Base-by-base conservation (phyloP, 2,113 vertebrate genomes). In the Sakesphorus luctuosus region DNA sequence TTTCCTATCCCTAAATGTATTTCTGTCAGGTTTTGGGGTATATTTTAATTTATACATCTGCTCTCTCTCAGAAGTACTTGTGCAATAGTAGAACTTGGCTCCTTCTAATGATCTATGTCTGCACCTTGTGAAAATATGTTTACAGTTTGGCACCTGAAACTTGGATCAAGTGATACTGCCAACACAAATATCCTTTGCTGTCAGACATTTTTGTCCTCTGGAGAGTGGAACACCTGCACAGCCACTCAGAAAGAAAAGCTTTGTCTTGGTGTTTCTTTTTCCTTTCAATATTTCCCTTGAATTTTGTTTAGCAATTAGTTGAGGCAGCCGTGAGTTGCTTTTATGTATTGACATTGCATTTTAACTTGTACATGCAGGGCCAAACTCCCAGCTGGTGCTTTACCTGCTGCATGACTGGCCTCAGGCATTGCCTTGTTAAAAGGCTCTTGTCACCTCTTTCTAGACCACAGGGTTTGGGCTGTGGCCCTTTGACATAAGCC, bases 111-210 rank as follows among this genome's bases (percentile, higher is more conserved):
- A 95, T 93, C 66, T 96, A 79, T 2, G 3, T 10, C 40, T 88
- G 49, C 24, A 50, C 26, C 71, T 87, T 71, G 43, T 55, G 52
- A 81, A 95, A 92, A 89, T 75, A 58, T 2, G 10, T 61, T 96
- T 94, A 90, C 76, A 73, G 3, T 88, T 93, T 88, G 90, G 74
- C 36, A 95, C 40, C 73, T 81, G 82, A 86, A 95, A 89, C 74
- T 78, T 31, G 87, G 92, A 94, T 84, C 79, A 86, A 85, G 52
- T 26, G 82, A 79, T 79, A 59, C 56, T 95, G 94, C 73, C 94
- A 95, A 49, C 56, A 90, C 15, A 93, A 93, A 91, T 95, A 96
- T 69, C 72, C 62, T 93, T 69, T 88, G 33, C 94, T 94, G 87
- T 94, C 94, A 89, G 95, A 68, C 46, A 87, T 76, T 80, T 76